Evolutionary conservation across 2,888 invertebrate species (phyloP).

Genomic region (Hirtodrosophila duncani): DNA sequence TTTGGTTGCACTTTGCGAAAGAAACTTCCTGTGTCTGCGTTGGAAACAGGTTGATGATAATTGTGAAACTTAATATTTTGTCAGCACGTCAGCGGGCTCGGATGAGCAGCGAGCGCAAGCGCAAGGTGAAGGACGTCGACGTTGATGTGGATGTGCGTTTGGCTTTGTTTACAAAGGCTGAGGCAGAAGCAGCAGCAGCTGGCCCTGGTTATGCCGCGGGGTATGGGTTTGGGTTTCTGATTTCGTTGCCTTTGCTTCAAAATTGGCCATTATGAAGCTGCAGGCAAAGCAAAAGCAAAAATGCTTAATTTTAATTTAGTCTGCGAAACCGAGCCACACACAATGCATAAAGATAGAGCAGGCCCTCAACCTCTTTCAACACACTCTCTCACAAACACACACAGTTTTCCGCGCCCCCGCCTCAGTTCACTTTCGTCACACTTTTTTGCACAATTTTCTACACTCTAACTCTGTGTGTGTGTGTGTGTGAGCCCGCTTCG

Average conservation of each 20-base stretch:
- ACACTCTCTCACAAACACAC: constrained; percentile 9
- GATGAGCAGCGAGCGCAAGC: constrained; percentile 26
- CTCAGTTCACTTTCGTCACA: constrained; percentile 56
- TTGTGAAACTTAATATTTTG: constrained; percentile 32
- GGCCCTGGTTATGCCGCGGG: constrained; percentile 28
- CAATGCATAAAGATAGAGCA: constrained; percentile 23
- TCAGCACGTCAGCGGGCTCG: background rate
- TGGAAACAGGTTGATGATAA: constrained; percentile 45
- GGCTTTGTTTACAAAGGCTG: constrained; percentile 63
- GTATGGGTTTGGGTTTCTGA: constrained; percentile 36
- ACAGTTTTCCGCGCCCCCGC: constrained; percentile 16
- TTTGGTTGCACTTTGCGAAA: constrained; percentile 34
- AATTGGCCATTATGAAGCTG: too few species aligned
- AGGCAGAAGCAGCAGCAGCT: constrained; percentile 69
- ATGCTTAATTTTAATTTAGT: constrained; percentile 64
- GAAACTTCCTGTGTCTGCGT: constrained; percentile 51
- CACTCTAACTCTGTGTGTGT: constrained; percentile 26
- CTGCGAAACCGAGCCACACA: constrained; percentile 16
- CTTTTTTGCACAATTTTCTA: constrained; percentile 66
- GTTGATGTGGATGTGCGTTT: constrained; percentile 10
- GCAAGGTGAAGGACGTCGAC: constrained; percentile 69
- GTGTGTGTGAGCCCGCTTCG: too few species aligned
- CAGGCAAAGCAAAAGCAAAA: constrained; percentile 16
- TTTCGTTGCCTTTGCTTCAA: constrained; percentile 31
- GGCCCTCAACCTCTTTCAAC: constrained; percentile 40